Evolutionary conservation across 2,797 vertebrate species (phyloP), one percentile per base, ranked within the genome.

Genomic region (Oreortyx pictus): DNA sequence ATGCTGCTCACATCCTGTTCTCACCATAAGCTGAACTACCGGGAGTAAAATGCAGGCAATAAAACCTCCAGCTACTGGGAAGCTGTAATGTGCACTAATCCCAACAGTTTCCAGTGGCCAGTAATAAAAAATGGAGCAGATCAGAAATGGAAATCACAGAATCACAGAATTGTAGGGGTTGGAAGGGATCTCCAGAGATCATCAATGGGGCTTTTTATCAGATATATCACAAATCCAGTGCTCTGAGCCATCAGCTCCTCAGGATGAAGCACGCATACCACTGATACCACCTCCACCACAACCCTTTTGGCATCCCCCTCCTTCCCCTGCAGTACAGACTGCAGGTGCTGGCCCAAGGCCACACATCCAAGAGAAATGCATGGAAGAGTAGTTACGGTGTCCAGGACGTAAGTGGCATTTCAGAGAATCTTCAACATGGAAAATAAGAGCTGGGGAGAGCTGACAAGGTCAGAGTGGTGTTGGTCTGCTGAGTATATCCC

Each of bases 131-230:
- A 70, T 33, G 2, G 47, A 91, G 82, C 35, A 27, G 65, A 14
- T n/a, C n/a, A n/a, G n/a, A n/a, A n/a, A n/a, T n/a, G n/a, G n/a
- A n/a, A n/a, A n/a, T n/a, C n/a, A n/a, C n/a, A n/a, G n/a, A n/a
- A n/a, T n/a, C n/a, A n/a, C n/a, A n/a, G n/a, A n/a, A n/a, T n/a
- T n/a, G n/a, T n/a, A n/a, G n/a, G n/a, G n/a, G n/a, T n/a, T n/a
- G n/a, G n/a, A n/a, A n/a, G n/a, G n/a, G n/a, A n/a, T n/a, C n/a
- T n/a, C n/a, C n/a, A n/a, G n/a, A n/a, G n/a, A n/a, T n/a, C n/a
- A n/a, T n/a, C n/a, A n/a, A n/a, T 9, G 49, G 77, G 19, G 57
- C 11, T 79, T 93, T 90, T 88, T 82, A 84, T 64, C 78, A 67
- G 64, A 11, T 13, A 29, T 11, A 49, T 22, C 47, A 67, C 22